Percentiles rank a stretch among this genome's conserved stretches.
Conservation (phyloP, 2,113 vertebrate species). For the Trichomycterus rosablanca region DNA sequence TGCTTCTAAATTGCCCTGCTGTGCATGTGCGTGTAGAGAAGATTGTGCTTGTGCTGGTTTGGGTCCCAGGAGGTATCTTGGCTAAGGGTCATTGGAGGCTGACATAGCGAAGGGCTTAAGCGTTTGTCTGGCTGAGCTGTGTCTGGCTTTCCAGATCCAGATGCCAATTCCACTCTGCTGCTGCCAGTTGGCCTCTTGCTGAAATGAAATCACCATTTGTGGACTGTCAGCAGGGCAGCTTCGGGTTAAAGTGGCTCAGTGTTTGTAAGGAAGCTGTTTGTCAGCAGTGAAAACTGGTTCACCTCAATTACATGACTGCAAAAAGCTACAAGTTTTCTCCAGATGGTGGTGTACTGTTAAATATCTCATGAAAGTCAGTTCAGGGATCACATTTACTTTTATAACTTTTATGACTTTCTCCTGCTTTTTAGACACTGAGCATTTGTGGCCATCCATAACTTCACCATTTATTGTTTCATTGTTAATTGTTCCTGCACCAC, state of each 20-base stretch:
- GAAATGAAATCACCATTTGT: constrained; percentile 32
- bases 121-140: constrained; percentile 27
- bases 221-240: constrained; percentile 37
- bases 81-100: constrained; percentile 14
- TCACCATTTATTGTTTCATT: too few species aligned
- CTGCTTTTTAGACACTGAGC: too few species aligned
- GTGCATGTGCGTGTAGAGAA: constrained; percentile 3
- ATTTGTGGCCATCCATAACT: too few species aligned
- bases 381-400: too few species aligned
- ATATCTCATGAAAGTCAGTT: too few species aligned
- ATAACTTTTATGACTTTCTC: too few species aligned
- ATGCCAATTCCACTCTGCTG: constrained; percentile 24
- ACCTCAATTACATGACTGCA: constrained; percentile 16
- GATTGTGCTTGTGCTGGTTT: constrained; percentile 1
- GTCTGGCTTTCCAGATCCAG: constrained; percentile 14
- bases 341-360: too few species aligned
- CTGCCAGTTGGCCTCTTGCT: constrained; percentile 40
- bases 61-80: constrained; percentile 26
- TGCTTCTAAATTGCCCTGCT: constrained; percentile 7
- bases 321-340: too few species aligned
- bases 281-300: constrained; percentile 17
- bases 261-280: constrained; percentile 23
- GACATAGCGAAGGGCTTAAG: constrained; percentile 30
- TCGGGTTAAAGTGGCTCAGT: constrained; percentile 34
- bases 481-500: too few species aligned